phyloP scores from a whole-genome alignment of 2,888 invertebrate genomes.

The Nemotelus pantherinus region DNA sequence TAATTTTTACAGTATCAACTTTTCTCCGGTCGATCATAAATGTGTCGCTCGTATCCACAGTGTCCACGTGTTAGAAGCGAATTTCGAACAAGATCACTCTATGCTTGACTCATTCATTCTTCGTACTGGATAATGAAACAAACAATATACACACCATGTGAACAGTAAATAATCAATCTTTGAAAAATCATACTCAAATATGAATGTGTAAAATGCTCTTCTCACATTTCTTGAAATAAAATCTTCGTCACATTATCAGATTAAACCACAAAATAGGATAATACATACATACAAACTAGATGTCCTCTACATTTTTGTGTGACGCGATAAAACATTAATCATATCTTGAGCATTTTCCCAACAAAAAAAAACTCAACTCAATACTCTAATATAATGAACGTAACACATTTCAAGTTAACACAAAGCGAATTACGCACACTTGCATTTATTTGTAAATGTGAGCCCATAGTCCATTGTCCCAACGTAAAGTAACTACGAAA shows the following conservation, averaged over 20 bases:
- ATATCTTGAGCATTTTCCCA: slow-evolving; percentile 15
- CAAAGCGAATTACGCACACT: slow-evolving; percentile 1
- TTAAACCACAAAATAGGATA: background rate
- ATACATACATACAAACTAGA: background rate
- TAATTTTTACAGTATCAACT: slow-evolving; percentile 72
- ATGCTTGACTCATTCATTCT: slow-evolving; percentile 43
- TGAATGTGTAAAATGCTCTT: slow-evolving; percentile 19
- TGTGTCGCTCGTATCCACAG: slow-evolving; percentile 43
- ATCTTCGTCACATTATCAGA: slow-evolving; percentile 3
- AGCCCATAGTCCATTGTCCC: background rate
- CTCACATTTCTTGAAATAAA: slow-evolving; percentile 14
- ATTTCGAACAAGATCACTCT: slow-evolving; percentile 24
- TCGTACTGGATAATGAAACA: slow-evolving; percentile 37
- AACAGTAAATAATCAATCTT: slow-evolving; percentile 27
- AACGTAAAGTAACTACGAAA: background rate
- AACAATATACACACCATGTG: slow-evolving; percentile 24
- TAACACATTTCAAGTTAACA: slow-evolving; percentile 30
- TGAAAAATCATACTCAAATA: slow-evolving; percentile 13
- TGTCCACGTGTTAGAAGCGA: slow-evolving; percentile 39
- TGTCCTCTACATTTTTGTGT: background rate
- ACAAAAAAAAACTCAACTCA: background rate
- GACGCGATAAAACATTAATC: background rate
- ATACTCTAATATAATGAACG: background rate
- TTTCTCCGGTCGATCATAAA: slow-evolving; percentile 73
- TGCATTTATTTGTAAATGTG: background rate